phyloP scores from a whole-genome alignment of 2,797 vertebrate genomes.

The Sitta carolinensis region DNA sequence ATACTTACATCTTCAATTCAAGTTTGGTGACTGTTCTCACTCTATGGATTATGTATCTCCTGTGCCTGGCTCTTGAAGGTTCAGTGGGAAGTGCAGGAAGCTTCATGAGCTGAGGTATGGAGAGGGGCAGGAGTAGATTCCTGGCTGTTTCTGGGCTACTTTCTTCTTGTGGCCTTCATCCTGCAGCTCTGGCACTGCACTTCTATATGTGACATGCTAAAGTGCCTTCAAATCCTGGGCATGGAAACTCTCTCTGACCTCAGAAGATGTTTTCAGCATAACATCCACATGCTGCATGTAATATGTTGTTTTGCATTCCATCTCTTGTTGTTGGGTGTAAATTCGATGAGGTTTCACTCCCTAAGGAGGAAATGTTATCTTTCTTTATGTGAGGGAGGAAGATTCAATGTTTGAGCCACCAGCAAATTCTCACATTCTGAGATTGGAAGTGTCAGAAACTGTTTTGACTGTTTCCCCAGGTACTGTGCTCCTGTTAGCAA shows the following conservation, averaged over 20 bases:
- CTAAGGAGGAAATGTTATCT: background rate
- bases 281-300: background rate
- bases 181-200: background rate
- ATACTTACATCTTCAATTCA: background rate
- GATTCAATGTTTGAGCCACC: background rate
- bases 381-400: background rate
- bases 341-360: background rate
- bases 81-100: background rate
- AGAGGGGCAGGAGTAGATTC: background rate
- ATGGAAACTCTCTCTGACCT: conserved; percentile 12
- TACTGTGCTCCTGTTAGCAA: background rate
- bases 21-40: background rate
- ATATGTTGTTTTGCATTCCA: rapidly evolving
- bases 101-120: background rate
- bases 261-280: conserved; percentile 6
- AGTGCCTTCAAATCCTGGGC: conserved; percentile 35
- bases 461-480: background rate
- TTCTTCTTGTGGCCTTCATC: background rate
- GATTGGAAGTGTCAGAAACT: background rate
- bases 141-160: conserved; percentile 37
- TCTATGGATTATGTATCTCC: background rate
- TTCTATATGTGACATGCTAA: conserved; percentile 14
- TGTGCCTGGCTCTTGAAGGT: conserved; percentile 1
- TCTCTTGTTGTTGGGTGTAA: background rate
- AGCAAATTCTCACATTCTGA: background rate